These are phyloP conservation scores for Caenorhabditis imperialis DNA, from an alignment of 2,888 invertebrate genomes.

Conservation along the genomic window DNA sequence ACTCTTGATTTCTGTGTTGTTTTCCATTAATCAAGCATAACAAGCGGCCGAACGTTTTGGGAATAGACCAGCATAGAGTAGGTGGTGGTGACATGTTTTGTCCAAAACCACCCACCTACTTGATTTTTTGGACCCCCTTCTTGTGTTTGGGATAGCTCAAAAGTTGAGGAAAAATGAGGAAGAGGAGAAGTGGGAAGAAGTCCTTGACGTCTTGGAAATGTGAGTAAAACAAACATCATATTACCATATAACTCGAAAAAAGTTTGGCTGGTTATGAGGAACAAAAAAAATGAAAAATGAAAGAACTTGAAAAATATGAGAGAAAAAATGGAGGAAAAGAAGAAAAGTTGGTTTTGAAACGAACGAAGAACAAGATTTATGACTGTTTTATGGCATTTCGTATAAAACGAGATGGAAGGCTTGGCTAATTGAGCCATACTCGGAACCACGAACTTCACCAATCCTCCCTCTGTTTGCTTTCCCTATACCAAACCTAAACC, in stretches of 20 bases:
- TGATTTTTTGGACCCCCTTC: constrained; percentile 3
- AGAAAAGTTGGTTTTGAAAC: background rate
- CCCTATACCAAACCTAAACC: constrained; percentile 16
- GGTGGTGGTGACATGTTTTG: constrained; percentile 33
- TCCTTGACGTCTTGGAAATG: constrained; percentile 35
- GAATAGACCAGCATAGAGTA: background rate
- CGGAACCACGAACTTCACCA: too few relatives aligned
- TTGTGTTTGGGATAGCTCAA: background rate
- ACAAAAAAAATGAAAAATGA: too few relatives aligned
- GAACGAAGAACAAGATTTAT: constrained; percentile 5
- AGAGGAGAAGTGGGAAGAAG: constrained; percentile 5
- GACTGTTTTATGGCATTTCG: background rate
- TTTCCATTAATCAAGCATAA: constrained; percentile 27
- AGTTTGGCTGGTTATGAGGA: too few relatives aligned
- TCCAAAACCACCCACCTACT: constrained; percentile 3
- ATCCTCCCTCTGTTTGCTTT: constrained; percentile 17
- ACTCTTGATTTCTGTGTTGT: constrained; percentile 22
- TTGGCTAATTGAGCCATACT: too few relatives aligned
- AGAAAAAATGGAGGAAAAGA: constrained; percentile 1
- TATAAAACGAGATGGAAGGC: too few relatives aligned
- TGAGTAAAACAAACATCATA: constrained; percentile 41
- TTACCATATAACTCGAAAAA: constrained; percentile 25
- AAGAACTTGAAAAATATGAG: background rate
- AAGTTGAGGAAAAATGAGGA: constrained; percentile 11
- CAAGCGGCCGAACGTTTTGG: background rate